Evolutionary conservation across 2,888 invertebrate genomes (phyloP), one percentile per base, ranked within the genome.

Genomic region (Elysia crispata): DNA sequence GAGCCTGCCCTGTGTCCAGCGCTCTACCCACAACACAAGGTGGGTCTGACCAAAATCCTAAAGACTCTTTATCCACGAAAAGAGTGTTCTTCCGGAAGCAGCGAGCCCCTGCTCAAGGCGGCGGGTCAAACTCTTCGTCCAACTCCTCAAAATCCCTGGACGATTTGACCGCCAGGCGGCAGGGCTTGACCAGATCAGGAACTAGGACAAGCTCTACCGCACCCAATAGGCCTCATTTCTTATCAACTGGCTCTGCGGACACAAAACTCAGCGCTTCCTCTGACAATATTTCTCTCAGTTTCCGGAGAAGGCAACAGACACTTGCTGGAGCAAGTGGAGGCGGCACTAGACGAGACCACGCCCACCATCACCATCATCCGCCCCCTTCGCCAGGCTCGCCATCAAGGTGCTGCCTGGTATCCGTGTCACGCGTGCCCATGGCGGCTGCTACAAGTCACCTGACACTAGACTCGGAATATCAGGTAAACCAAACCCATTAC

Each of bases 381-480:
- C 57, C 54, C 6, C 57, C 74, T 8, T 80, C 80, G 18, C 62
- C 76, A 30, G 76, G 62, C 50, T 80, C 80, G 13, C 80, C 80
- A 18, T 80, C 80, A 6, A 75, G 49, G 25, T 80, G 80, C n/a
- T 80, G 80, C 70, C 70, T 80, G 67, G 80, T 80, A 23, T 80
- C 80, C 60, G 80, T 80, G 8, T 80, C 80, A 0, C 57, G 80
- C 0, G 76, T 80, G 1, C 80, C 80, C 31, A 80, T 80, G 80
- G 80, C 80, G 25, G 80, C 80, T 1, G 87, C 88, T 8, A 83
- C 86, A n/a, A 87, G 86, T 82, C 89, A 90, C 81, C 74, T 87
- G 73, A 87, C 86, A 8, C 83, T 86, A 76, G 90, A 88, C 86
- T 89, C 87, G 82, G 88, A 87, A 81, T 94, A 96, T 90, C 96